phyloP scores from a whole-genome alignment of 2,113 vertebrate genomes.

The Scomber japonicus region DNA sequence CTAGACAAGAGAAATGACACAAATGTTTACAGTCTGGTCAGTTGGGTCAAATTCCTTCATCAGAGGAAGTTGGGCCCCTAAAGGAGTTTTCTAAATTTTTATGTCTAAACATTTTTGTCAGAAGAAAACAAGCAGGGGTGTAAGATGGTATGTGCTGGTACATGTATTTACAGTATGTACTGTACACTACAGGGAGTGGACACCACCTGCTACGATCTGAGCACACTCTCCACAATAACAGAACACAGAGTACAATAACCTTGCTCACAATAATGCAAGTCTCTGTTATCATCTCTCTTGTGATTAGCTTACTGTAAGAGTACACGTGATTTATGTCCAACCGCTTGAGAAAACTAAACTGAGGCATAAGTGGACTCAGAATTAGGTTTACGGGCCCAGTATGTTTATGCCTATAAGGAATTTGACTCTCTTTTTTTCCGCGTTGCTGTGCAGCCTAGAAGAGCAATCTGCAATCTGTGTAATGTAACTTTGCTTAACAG shows the following conservation, averaged over 20 bases:
- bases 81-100: conserved; percentile 39
- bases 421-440: no score
- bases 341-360: no score
- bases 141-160: neutral
- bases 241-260: neutral
- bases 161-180: neutral
- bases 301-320: neutral
- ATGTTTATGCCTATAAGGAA: no score
- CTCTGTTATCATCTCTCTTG: neutral
- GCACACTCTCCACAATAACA: neutral
- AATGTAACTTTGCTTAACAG: neutral
- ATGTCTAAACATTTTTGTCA: conserved; percentile 29
- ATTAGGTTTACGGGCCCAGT: no score
- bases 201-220: neutral
- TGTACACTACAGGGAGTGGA: neutral
- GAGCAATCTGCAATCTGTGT: neutral
- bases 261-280: neutral
- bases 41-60: conserved; percentile 81
- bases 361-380: no score
- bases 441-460: neutral
- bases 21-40: conserved; percentile 75
- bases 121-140: conserved; percentile 31
- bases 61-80: conserved; percentile 55
- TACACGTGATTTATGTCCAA: neutral
- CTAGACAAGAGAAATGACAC: conserved; percentile 81